phyloP scores from a whole-genome alignment of 2,113 vertebrate species.

The Brienomyrus brachyistius region DNA sequence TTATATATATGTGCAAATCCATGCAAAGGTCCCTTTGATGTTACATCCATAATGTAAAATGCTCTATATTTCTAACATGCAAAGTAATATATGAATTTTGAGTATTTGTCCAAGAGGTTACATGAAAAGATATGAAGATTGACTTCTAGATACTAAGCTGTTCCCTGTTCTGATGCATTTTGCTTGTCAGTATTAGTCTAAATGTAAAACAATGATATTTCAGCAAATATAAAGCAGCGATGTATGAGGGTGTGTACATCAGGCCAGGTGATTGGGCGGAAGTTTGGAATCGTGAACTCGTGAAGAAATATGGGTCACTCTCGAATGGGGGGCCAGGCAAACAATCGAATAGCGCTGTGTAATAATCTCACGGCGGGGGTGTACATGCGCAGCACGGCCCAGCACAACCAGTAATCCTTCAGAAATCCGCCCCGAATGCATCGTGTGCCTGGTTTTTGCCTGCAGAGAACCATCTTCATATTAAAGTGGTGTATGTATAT shows the following conservation, averaged over 20 bases:
- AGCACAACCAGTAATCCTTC: background rate
- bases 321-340: background rate
- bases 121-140: background rate
- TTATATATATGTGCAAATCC: background rate
- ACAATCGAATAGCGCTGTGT: background rate
- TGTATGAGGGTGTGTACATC: background rate
- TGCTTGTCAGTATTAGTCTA: background rate
- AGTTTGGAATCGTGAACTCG: background rate
- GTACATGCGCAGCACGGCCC: background rate
- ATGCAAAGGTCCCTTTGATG: background rate
- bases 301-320: background rate
- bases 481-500: background rate
- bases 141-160: background rate
- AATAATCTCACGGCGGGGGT: background rate
- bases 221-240: background rate
- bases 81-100: background rate
- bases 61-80: background rate
- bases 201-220: background rate
- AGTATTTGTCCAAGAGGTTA: background rate
- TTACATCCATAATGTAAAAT: background rate
- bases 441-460: background rate
- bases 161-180: background rate
- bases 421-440: background rate
- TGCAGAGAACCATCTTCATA: background rate
- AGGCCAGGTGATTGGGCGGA: background rate